A percentile compares a stretch with the other conserved stretches of the same genome.
Conservation (phyloP, 2,797 vertebrate genomes). For the Tarsius wallacei region DNA sequence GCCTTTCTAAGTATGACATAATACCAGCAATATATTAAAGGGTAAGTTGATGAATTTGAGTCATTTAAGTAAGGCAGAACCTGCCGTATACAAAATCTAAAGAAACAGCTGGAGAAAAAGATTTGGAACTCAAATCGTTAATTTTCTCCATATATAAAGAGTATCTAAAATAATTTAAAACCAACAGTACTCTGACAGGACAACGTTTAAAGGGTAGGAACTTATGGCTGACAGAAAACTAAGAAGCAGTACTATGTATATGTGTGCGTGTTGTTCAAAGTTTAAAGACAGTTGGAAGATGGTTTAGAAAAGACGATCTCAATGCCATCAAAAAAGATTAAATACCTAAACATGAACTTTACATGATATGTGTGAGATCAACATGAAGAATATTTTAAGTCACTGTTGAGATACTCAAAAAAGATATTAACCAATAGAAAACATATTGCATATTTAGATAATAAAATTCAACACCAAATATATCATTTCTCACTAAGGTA, state of each 20-base stretch:
- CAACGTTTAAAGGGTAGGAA: not conserved
- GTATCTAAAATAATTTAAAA: not conserved
- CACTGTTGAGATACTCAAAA: not conserved
- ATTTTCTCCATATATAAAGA: conserved; percentile 25
- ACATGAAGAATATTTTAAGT: conserved; percentile 42
- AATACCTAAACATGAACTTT: not conserved
- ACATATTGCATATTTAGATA: not conserved
- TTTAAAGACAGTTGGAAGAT: not conserved
- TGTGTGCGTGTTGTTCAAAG: not conserved
- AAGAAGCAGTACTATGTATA: not conserved
- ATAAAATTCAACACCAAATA: not conserved
- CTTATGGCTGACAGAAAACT: not conserved
- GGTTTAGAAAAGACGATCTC: not conserved
- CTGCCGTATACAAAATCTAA: not conserved
- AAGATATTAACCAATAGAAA: not conserved
- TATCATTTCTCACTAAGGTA: not conserved
- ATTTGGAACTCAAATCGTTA: not conserved
- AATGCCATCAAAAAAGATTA: not conserved
- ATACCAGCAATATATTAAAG: not conserved
- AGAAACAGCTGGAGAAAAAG: not conserved
- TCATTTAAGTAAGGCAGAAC: not conserved
- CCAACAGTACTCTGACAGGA: not conserved
- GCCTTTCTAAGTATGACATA: not conserved
- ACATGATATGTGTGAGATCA: not conserved
- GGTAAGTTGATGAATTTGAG: not conserved